Conservation (phyloP, 2,113 vertebrate genomes). For the Amazona vittata region DNA sequence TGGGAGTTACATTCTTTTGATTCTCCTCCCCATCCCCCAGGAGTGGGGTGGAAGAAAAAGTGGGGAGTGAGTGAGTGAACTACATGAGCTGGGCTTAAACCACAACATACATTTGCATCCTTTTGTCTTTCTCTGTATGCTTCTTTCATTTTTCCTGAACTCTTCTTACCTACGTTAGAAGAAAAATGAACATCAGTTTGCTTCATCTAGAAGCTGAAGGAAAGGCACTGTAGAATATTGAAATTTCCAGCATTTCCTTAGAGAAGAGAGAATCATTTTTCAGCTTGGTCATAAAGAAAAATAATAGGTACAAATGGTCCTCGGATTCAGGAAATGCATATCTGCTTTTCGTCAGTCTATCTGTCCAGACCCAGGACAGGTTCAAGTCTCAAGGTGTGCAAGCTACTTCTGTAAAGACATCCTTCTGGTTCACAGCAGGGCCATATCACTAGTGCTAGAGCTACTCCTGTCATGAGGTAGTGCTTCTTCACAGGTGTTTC, state of each 20-base stretch:
- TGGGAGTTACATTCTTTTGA: too few species aligned
- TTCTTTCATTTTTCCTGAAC: not conserved
- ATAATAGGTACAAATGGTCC: not conserved
- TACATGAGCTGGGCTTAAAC: too few species aligned
- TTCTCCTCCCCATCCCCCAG: too few species aligned
- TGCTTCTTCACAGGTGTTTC: not conserved
- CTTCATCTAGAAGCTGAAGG: not conserved
- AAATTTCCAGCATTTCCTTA: not conserved
- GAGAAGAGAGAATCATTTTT: not conserved
- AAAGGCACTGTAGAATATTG: not conserved
- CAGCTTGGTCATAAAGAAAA: not conserved
- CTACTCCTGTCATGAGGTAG: not conserved
- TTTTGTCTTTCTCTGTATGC: not conserved
- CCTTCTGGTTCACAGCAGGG: not conserved
- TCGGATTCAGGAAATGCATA: not conserved
- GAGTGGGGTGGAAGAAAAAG: too few species aligned
- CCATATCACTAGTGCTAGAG: not conserved
- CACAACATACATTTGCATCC: not conserved
- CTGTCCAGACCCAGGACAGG: not conserved
- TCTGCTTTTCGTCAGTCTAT: not conserved
- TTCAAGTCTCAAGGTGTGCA: not conserved
- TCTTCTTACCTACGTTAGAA: not conserved
- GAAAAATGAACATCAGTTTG: not conserved
- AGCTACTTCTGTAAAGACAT: not conserved
- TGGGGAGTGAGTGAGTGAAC: too few species aligned